Conservation (phyloP, 2,113 vertebrate species). For the Motacilla alba region DNA sequence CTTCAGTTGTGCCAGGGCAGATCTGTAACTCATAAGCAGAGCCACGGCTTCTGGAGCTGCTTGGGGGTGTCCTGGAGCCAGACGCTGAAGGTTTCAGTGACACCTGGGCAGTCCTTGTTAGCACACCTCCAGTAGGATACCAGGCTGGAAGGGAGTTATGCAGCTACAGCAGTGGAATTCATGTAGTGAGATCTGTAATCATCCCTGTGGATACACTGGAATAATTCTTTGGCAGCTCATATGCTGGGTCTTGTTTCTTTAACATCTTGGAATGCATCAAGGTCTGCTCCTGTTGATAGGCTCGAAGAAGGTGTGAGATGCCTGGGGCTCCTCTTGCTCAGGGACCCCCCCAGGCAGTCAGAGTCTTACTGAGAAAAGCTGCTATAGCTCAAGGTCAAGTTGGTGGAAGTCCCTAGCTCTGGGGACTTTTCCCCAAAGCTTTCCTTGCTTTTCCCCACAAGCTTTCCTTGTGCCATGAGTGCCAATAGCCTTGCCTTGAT, state of each 20-base stretch:
- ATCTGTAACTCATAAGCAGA: not conserved
- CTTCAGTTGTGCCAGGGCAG: not conserved
- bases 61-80: fast-evolving
- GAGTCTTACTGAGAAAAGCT: not conserved
- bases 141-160: not conserved
- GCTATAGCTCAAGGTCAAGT: not conserved
- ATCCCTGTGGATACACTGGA: not conserved
- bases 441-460: not conserved
- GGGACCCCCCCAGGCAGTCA: too few relatives aligned
- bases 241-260: not conserved
- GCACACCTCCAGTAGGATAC: not conserved
- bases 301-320: not conserved
- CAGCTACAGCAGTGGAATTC: not conserved
- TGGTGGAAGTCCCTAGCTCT: not conserved
- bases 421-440: not conserved
- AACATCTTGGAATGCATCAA: not conserved
- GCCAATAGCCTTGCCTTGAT: not conserved
- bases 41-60: not conserved
- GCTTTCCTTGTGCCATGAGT: not conserved
- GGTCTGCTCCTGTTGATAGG: not conserved
- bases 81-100: fast-evolving
- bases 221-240: not conserved
- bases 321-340: not conserved
- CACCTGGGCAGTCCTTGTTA: not conserved
- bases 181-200: not conserved